phyloP scores from a whole-genome alignment of 2,888 invertebrate species.

The Tenthredo notha region DNA sequence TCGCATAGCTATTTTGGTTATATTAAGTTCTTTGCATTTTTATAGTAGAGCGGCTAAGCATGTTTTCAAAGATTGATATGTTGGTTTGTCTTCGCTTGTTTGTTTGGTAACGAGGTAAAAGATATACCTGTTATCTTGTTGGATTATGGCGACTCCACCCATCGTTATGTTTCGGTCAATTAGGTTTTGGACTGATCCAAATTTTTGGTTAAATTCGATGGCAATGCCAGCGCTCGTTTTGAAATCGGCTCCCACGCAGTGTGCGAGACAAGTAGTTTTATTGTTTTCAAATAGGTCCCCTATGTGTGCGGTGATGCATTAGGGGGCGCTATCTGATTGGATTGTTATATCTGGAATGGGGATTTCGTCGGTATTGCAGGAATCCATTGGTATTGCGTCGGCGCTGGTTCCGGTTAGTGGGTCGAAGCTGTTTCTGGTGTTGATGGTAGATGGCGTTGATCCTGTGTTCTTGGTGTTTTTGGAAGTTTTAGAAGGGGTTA shows the following conservation, averaged over 20 bases:
- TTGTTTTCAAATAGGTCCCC: conserved; percentile 1
- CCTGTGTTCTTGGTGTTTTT: neutral
- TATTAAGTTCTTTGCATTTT: neutral
- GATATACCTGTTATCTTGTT: neutral
- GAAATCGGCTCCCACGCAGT: too few relatives aligned
- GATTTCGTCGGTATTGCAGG: neutral
- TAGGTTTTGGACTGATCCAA: neutral
- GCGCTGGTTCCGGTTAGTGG: neutral
- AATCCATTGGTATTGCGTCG: neutral
- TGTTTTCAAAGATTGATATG: neutral
- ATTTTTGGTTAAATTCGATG: neutral
- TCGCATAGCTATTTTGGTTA: neutral
- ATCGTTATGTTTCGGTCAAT: neutral
- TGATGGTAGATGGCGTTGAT: neutral
- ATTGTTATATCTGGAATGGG: neutral
- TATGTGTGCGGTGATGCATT: neutral
- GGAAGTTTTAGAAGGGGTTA: neutral
- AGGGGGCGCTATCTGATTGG: neutral
- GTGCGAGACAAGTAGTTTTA: too few relatives aligned
- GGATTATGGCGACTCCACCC: conserved; percentile 34
- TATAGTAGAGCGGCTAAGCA: neutral
- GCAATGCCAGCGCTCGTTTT: neutral
- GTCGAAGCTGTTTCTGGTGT: neutral
- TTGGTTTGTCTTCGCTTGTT: conserved; percentile 7
- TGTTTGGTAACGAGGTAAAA: conserved; percentile 26